Conservation (phyloP, 1,140 invertebrate genomes). For the Anastrepha ludens region DNA sequence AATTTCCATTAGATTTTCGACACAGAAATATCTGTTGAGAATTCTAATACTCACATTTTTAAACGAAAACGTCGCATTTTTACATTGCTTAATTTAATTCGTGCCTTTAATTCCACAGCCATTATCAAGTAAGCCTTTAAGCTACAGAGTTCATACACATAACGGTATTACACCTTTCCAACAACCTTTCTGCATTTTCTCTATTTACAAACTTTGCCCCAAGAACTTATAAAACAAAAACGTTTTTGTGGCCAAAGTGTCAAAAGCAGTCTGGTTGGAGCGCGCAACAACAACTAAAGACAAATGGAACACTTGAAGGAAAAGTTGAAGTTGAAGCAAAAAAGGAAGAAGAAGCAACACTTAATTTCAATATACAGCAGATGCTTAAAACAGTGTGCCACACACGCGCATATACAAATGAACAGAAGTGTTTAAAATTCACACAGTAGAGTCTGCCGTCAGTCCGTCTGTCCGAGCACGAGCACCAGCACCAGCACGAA, state of each 20-base stretch:
- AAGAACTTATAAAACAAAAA: neutral
- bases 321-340: neutral
- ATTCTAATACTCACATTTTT: no score
- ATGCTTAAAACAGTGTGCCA: neutral
- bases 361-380: neutral
- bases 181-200: neutral
- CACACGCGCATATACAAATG: neutral
- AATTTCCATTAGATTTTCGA: no score
- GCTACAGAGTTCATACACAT: neutral
- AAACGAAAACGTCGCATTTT: no score
- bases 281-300: neutral
- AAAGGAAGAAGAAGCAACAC: constrained; percentile 3
- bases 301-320: neutral
- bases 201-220: neutral
- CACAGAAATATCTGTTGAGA: no score
- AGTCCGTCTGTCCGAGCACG: neutral
- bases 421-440: neutral
- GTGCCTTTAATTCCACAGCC: no score
- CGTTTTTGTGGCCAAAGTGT: constrained; percentile 42
- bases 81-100: no score
- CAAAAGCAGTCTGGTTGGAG: neutral
- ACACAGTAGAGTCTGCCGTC: neutral
- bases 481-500: neutral
- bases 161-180: constrained; percentile 20
- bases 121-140: neutral